phyloP scores from a whole-genome alignment of 1,140 invertebrate genomes.

The Drosophila murphyi region DNA sequence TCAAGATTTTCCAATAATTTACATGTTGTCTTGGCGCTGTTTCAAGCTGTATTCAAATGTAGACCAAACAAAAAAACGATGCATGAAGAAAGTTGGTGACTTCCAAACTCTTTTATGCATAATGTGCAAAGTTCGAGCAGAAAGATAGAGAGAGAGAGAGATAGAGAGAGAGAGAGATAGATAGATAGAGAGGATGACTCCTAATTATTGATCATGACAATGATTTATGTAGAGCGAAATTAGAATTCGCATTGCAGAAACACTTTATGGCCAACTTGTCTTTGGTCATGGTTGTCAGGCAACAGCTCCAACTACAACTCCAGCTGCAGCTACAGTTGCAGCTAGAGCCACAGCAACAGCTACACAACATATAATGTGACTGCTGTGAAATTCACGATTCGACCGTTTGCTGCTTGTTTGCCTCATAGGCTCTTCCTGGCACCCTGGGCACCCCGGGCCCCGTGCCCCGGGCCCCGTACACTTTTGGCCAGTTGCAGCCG shows the following conservation, averaged over 20 bases:
- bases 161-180: neutral
- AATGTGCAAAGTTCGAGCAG: neutral
- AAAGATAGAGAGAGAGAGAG: neutral
- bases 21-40: conserved; percentile 10
- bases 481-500: conserved; percentile 47
- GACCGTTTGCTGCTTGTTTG: conserved; percentile 56
- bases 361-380: conserved; percentile 64
- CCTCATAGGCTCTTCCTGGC: neutral
- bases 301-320: neutral
- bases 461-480: neutral
- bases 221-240: conserved; percentile 11
- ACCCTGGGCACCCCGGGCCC: too few relatives aligned
- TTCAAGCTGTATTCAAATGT: conserved; percentile 3
- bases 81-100: conserved; percentile 3
- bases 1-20: neutral
- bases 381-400: conserved; percentile 79
- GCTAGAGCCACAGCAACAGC: neutral
- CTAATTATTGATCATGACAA: conserved; percentile 48
- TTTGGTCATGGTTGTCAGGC: conserved; percentile 14
- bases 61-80: neutral
- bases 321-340: conserved; percentile 6
- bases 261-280: conserved; percentile 37
- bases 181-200: neutral
- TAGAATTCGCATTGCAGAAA: conserved; percentile 24
- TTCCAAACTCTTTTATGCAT: neutral